Evolutionary conservation across 2,113 vertebrate species (phyloP), one percentile per base, ranked within the genome.

Genomic region (Tenebrosternarchus preto): DNA sequence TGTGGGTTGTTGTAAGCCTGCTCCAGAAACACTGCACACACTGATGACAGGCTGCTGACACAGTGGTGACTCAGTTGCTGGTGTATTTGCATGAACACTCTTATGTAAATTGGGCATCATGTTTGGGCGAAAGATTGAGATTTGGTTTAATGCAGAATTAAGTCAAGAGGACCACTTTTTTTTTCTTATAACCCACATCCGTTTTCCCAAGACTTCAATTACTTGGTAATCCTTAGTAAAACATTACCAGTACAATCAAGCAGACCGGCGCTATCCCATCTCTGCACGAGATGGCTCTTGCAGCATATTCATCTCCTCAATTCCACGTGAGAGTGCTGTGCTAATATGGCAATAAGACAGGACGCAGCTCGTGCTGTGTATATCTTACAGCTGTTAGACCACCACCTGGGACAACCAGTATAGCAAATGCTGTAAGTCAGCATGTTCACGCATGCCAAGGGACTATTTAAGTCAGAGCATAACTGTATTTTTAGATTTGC

Each of bases 371-470:
- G n/a, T 33, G 17, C 63, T 33, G 63, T 66, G 19, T 5, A 5
- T 64, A 17, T 64, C 11, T 64, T 66, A 66, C 63, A 66, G 27
- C 63, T 66, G 63, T 64, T 19, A 33, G 61, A 31, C 33, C 16
- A 1, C 16, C 63, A 66, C 63, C 27, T 66, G 27, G 63, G 27
- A 33, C 27, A 20, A 66, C 20, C 63, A 66, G 27, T 16, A 19
- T 22, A 5, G n/a, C n/a, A 22, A 59, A 61, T 1, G 22, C n/a
- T n/a, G 1, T 29, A 39, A 29, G 25, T 64, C 36, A 46, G 22
- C 57, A 63, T 77, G 43, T 77, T 46, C 22, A 56, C 27, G n/a
- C 27, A 27, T 27, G n/a, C 76, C 31, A 69, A 78, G 3, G 55
- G 31, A 33, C 64, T 68, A 63, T 11, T 27, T 24, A 63, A 1